Evolutionary conservation across 2,888 invertebrate species (phyloP), one percentile per base, ranked within the genome.

Genomic region (Ochlodes sylvanus): DNA sequence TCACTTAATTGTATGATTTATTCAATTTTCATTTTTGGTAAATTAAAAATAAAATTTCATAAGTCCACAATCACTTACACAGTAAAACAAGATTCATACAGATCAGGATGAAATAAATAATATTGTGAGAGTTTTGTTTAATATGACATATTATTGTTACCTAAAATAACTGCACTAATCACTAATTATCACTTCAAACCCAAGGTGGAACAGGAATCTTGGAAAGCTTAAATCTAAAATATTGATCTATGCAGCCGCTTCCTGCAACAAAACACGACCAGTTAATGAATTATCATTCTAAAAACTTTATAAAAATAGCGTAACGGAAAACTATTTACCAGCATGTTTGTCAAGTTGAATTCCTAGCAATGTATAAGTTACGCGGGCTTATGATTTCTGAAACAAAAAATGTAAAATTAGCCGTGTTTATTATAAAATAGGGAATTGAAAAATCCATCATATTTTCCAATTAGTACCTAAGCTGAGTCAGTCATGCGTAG

Each of bases 41-140:
- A 90, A 90, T 89, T 89, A 90, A 89, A 91, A 90, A 89, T 89
- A 89, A 89, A 87, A 84, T 87, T 88, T 89, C 84, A 89, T 84
- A 88, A 89, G 86, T 90, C 88, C 90, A 91, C 90, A 90, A 83
- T 90, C 89, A 91, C 91, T 90, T 90, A 92, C 84, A 88, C 86
- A 80, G 79, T 86, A 87, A 75, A 88, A 87, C 87, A 90, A 89
- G 88, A 92, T 91, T 89, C 89, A 88, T 90, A 93, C 92, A 92
- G 90, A 91, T 90, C 90, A 87, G 88, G 82, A 89, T 90, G 89
- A 91, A 93, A 93, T 92, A 92, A 93, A 92, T 92, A 92, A 88
- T 85, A 88, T 83, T 81, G 82, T 89, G 89, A 86, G 87, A 89
- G 87, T 88, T 85, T 86, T 85, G 81, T 85, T 87, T 81, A 83